Percentiles rank a stretch among this genome's conserved stretches.
Conservation (phyloP, 2,113 vertebrate genomes). For the Perca flavescens region DNA sequence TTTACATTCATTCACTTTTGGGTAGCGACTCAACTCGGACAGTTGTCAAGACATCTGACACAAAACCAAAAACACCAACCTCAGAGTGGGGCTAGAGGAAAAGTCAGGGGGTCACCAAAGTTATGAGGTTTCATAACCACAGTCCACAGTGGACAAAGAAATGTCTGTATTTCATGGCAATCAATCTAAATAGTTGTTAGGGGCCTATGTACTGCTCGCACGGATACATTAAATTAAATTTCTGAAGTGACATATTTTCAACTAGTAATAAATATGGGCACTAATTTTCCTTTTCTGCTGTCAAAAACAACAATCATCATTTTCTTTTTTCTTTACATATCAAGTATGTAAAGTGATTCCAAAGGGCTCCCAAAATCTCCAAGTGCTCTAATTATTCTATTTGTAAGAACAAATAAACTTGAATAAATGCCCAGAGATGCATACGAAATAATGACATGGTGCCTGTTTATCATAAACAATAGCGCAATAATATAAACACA, state of each 20-base stretch:
- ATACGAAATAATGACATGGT: slow-evolving; percentile 29
- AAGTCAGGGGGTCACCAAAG: too few species aligned
- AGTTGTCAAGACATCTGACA: not conserved
- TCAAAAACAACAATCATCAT: slow-evolving; percentile 6
- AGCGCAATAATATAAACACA: slow-evolving; percentile 4
- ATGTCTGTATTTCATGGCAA: not conserved
- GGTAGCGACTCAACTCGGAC: not conserved
- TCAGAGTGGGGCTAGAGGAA: not conserved
- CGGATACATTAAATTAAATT: too few species aligned
- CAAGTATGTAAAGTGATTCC: not conserved
- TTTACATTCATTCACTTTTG: not conserved
- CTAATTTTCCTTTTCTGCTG: not conserved
- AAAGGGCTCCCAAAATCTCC: not conserved
- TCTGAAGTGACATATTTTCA: slow-evolving; percentile 1
- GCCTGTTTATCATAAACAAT: slow-evolving; percentile 22
- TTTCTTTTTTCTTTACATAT: not conserved
- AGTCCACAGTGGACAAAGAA: not conserved
- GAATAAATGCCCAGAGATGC: slow-evolving; percentile 34
- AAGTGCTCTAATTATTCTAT: slow-evolving; percentile 10
- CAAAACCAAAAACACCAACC: not conserved
- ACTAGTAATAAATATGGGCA: too few species aligned
- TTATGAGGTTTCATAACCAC: not conserved
- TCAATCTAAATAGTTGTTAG: not conserved
- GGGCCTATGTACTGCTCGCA: too few species aligned
- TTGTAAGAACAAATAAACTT: slow-evolving; percentile 18